Percentiles rank a stretch among this genome's conserved stretches.
These are phyloP conservation scores for Oxycera nigricornis DNA, from an alignment of 2,888 invertebrate genomes.

Conservation along the genomic window DNA sequence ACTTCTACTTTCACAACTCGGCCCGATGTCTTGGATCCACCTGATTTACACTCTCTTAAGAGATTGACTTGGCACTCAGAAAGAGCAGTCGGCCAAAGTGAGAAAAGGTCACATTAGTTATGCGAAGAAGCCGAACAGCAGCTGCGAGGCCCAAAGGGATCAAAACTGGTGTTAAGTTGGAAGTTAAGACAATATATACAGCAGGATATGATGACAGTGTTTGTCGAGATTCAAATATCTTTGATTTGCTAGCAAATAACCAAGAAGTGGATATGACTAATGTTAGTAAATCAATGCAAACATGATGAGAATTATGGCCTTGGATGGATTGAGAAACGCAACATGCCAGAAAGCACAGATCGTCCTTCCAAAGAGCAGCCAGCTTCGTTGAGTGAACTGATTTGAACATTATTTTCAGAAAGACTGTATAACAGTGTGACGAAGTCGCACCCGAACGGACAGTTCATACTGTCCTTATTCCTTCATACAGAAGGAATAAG, in stretches of 20 bases:
- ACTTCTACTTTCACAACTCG: not conserved
- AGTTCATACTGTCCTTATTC: not conserved
- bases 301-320: too few relatives aligned
- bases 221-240: too few relatives aligned
- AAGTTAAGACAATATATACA: too few relatives aligned
- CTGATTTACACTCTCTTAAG: conserved; percentile 46
- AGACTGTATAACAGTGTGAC: too few relatives aligned
- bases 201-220: too few relatives aligned
- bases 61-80: conserved; percentile 43
- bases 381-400: too few relatives aligned
- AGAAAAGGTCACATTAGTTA: conserved; percentile 39
- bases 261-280: too few relatives aligned
- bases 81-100: conserved; percentile 41
- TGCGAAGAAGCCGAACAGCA: conserved; percentile 1
- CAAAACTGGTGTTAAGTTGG: conserved; percentile 4
- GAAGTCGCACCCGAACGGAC: not conserved
- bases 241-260: too few relatives aligned
- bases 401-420: not conserved
- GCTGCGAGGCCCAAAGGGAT: conserved; percentile 12
- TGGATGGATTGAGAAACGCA: too few relatives aligned
- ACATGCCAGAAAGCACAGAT: too few relatives aligned
- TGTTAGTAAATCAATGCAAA: not conserved
- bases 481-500: not conserved
- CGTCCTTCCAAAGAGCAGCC: too few relatives aligned
- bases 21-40: conserved; percentile 10